These are phyloP conservation scores for Gobiocypris rarus DNA, from an alignment of 2,113 vertebrate genomes.

Conservation along the genomic window DNA sequence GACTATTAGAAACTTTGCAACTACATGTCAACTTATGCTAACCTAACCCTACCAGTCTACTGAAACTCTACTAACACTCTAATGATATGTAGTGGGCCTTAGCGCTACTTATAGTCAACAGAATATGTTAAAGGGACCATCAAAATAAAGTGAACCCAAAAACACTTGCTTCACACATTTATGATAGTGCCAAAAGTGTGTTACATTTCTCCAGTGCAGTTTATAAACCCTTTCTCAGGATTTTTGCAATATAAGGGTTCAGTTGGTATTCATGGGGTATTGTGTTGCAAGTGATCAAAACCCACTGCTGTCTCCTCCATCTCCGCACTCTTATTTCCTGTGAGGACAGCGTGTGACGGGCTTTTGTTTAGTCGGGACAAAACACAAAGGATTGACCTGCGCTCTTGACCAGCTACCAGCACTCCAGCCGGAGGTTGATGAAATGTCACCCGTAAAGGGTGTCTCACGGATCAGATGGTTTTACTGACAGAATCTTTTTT, in stretches of 20 bases:
- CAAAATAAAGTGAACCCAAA: no score
- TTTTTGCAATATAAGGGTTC: background rate
- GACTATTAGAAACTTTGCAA: no score
- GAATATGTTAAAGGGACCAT: no score
- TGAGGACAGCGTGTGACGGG: conserved; percentile 30
- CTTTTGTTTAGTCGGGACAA: conserved; percentile 64
- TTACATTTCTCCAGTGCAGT: background rate
- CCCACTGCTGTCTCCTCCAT: conserved; percentile 28
- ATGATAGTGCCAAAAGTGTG: no score
- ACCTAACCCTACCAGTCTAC: no score
- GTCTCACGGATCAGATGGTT: conserved; percentile 29
- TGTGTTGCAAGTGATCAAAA: conserved; percentile 38
- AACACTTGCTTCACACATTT: no score
- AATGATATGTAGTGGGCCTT: no score
- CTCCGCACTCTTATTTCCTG: conserved; percentile 42
- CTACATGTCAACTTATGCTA: no score
- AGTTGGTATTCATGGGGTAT: conserved; percentile 9
- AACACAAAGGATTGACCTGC: conserved; percentile 65
- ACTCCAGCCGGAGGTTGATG: conserved; percentile 54
- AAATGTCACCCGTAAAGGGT: conserved; percentile 41
- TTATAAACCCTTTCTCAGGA: background rate
- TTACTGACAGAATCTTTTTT: conserved; percentile 26
- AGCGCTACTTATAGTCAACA: no score
- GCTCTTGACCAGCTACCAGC: conserved; percentile 56
- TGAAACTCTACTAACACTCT: no score